phyloP scores from a whole-genome alignment of 2,113 vertebrate species.

The Hippocampus guttulatus region DNA sequence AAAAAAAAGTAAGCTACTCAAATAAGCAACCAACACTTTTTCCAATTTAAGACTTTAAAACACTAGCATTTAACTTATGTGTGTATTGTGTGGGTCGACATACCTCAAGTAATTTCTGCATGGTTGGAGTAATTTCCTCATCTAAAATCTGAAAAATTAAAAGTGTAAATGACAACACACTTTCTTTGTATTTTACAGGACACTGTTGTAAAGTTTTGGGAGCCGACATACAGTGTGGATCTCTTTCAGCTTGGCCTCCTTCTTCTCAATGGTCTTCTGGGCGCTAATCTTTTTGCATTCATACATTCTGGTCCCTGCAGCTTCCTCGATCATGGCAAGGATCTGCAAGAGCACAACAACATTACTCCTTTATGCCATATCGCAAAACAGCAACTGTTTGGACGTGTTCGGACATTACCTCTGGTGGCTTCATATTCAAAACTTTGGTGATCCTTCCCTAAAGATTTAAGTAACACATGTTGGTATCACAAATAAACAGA shows the following conservation, averaged over 20 bases:
- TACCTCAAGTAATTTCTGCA: slow-evolving; percentile 91
- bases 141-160: slow-evolving; percentile 77
- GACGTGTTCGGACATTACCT: slow-evolving; percentile 74
- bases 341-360: slow-evolving; percentile 70
- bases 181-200: neutral
- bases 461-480: neutral
- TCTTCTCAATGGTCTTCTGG: slow-evolving; percentile 94
- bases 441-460: slow-evolving; percentile 97
- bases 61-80: neutral
- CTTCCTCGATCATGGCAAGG: slow-evolving; percentile 94
- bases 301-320: slow-evolving; percentile 94
- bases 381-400: slow-evolving; percentile 4
- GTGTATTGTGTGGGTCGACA: neutral
- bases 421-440: slow-evolving; percentile 94
- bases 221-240: slow-evolving; percentile 79
- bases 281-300: slow-evolving; percentile 87
- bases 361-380: neutral
- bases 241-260: slow-evolving; percentile 85
- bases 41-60: neutral
- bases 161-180: neutral
- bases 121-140: slow-evolving; percentile 90
- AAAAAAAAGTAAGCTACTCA: too few relatives aligned
- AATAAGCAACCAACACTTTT: neutral
- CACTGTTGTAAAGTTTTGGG: neutral
- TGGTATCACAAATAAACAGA: neutral